Percentiles rank a stretch among this genome's conserved stretches.
These are phyloP conservation scores for Maniola jurtina DNA, from an alignment of 1,140 invertebrate genomes.

Conservation along the genomic window DNA sequence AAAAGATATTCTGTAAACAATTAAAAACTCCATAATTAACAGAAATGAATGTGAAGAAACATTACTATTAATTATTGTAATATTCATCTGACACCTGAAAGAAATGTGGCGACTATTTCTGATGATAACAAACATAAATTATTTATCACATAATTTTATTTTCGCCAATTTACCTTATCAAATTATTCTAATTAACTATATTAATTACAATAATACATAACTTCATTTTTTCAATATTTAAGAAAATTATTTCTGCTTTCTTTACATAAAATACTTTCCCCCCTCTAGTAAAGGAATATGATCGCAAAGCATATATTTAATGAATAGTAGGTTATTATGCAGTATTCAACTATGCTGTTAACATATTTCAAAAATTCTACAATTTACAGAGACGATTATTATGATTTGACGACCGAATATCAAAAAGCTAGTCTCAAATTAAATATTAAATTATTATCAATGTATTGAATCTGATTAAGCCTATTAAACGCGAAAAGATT, in stretches of 20 bases:
- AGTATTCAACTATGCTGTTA: slow-evolving; percentile 2
- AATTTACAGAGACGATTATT: background rate
- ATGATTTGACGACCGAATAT: slow-evolving; percentile 48
- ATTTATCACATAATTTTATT: too few relatives aligned
- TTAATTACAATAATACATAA: too few relatives aligned
- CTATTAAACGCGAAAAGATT: background rate
- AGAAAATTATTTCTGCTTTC: background rate
- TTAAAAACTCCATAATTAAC: too few relatives aligned
- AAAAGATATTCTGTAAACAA: too few relatives aligned
- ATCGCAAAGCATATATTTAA: slow-evolving; percentile 35
- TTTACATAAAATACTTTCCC: background rate
- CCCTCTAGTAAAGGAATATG: slow-evolving; percentile 73
- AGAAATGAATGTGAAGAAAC: too few relatives aligned
- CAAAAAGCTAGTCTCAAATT: slow-evolving; percentile 76
- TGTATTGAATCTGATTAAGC: background rate
- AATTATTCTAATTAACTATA: too few relatives aligned
- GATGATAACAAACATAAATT: too few relatives aligned
- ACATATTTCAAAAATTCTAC: background rate
- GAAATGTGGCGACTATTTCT: too few relatives aligned
- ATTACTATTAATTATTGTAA: too few relatives aligned
- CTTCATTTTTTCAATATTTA: too few relatives aligned
- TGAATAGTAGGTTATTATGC: slow-evolving; percentile 13
- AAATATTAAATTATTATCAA: slow-evolving; percentile 15
- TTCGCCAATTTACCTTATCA: too few relatives aligned
- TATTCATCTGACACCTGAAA: too few relatives aligned